Evolutionary conservation across 2,797 vertebrate genomes (phyloP).

Genomic region (Fundulus diaphanus): DNA sequence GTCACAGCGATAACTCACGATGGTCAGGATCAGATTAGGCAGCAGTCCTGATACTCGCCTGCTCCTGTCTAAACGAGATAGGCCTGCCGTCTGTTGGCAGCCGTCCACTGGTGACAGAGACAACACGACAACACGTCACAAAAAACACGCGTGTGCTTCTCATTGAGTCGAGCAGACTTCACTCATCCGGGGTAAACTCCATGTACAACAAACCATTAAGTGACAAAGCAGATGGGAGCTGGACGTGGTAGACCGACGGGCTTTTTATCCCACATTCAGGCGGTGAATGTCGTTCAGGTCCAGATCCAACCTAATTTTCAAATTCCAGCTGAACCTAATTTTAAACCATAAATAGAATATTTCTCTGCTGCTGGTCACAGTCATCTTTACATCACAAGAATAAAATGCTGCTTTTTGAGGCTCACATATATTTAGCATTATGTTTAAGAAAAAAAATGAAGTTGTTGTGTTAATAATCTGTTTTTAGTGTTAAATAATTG

Average conservation of each 20-base stretch:
- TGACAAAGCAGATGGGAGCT: constrained; percentile 33
- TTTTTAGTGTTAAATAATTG: not conserved
- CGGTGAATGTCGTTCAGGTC: not conserved
- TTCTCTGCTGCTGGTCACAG: not conserved
- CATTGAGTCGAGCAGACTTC: constrained; percentile 22
- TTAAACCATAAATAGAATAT: not conserved
- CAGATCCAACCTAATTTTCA: too few relatives aligned
- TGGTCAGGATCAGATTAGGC: constrained; percentile 43
- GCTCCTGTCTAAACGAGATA: constrained; percentile 69
- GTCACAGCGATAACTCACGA: constrained; percentile 53
- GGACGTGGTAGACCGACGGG: not conserved
- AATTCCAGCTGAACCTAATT: not conserved
- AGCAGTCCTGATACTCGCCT: constrained; percentile 60
- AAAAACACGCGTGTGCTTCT: constrained; percentile 40
- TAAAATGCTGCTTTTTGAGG: too few relatives aligned
- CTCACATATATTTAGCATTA: not conserved
- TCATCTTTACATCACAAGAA: too few relatives aligned
- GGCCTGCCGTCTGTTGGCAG: constrained; percentile 58
- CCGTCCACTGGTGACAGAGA: constrained; percentile 44
- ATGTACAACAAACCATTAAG: constrained; percentile 50
- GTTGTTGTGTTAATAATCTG: not conserved
- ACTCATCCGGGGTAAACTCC: constrained; percentile 33
- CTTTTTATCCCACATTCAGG: too few relatives aligned
- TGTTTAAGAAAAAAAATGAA: not conserved
- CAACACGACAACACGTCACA: constrained; percentile 36